Conservation (phyloP, 2,888 invertebrate species). For the Hofmannophila pseudospretella region DNA sequence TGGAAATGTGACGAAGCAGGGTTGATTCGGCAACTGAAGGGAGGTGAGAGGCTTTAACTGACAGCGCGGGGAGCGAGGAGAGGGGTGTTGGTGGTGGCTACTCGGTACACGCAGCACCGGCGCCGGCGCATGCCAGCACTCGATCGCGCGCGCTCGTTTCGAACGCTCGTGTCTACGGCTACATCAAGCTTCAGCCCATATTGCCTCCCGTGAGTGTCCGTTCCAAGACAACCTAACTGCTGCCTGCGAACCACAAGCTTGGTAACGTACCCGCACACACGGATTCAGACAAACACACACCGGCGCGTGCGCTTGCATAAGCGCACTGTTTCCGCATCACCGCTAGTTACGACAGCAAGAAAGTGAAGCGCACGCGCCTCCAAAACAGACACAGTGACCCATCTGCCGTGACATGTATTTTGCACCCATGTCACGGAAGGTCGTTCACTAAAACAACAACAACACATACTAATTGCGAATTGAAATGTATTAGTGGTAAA, state of each 20-base stretch:
- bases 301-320: slow-evolving; percentile 28
- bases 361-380: slow-evolving; percentile 13
- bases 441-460: not conserved
- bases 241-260: slow-evolving; percentile 15
- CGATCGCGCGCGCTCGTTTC: slow-evolving; percentile 51
- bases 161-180: slow-evolving; percentile 47
- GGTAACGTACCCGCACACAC: slow-evolving; percentile 25
- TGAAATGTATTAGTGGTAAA: not conserved
- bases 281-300: slow-evolving; percentile 8
- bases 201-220: slow-evolving; percentile 18
- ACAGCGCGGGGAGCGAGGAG: slow-evolving; percentile 10
- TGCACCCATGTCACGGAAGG: not conserved
- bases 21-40: slow-evolving; percentile 13
- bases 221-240: slow-evolving; percentile 10
- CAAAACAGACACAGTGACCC: slow-evolving; percentile 13
- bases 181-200: slow-evolving; percentile 17
- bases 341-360: slow-evolving; percentile 24
- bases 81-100: slow-evolving; percentile 12
- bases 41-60: slow-evolving; percentile 14
- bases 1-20: slow-evolving; percentile 6
- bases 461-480: not conserved
- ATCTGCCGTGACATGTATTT: slow-evolving; percentile 9
- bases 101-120: slow-evolving; percentile 17
- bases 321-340: slow-evolving; percentile 26
- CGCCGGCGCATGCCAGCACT: slow-evolving; percentile 38